Conservation (phyloP, 2,113 vertebrate genomes). For the Misgurnus mizolepis region DNA sequence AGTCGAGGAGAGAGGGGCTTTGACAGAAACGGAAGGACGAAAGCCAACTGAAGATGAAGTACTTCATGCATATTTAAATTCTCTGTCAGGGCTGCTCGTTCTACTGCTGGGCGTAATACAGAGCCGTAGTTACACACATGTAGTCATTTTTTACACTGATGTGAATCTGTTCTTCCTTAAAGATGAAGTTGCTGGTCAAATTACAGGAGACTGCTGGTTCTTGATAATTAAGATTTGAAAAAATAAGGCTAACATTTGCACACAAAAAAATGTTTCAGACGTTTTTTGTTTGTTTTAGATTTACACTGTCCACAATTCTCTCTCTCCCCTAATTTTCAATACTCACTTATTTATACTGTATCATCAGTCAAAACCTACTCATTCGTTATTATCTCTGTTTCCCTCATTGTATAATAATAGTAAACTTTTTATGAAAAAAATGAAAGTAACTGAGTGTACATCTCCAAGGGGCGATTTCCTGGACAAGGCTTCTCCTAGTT, state of each 20-base stretch:
- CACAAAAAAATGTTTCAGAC: not conserved
- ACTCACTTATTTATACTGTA: not conserved
- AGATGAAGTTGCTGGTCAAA: constrained; percentile 82
- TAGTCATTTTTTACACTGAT: constrained; percentile 60
- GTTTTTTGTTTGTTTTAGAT: constrained; percentile 74
- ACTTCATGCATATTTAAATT: constrained; percentile 83
- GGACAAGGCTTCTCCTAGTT: too few species aligned
- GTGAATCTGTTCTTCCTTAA: constrained; percentile 84
- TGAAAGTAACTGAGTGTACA: too few species aligned
- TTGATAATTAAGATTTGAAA: constrained; percentile 90
- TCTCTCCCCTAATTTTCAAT: not conserved
- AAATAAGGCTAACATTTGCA: constrained; percentile 23
- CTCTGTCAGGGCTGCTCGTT: not conserved
- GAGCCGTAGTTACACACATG: constrained; percentile 2
- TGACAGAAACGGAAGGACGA: constrained; percentile 82
- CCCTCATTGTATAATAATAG: too few species aligned
- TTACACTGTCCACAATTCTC: not conserved
- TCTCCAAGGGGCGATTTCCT: too few species aligned
- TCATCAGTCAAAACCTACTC: too few species aligned
- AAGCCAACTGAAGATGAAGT: constrained; percentile 97
- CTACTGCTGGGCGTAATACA: not conserved
- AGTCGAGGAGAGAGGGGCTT: constrained; percentile 83
- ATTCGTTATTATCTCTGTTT: too few species aligned
- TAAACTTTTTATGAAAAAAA: too few species aligned
- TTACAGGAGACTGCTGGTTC: constrained; percentile 79